These are phyloP conservation scores for Lycaon pictus DNA, from an alignment of 2,113 vertebrate genomes.

Conservation along the genomic window DNA sequence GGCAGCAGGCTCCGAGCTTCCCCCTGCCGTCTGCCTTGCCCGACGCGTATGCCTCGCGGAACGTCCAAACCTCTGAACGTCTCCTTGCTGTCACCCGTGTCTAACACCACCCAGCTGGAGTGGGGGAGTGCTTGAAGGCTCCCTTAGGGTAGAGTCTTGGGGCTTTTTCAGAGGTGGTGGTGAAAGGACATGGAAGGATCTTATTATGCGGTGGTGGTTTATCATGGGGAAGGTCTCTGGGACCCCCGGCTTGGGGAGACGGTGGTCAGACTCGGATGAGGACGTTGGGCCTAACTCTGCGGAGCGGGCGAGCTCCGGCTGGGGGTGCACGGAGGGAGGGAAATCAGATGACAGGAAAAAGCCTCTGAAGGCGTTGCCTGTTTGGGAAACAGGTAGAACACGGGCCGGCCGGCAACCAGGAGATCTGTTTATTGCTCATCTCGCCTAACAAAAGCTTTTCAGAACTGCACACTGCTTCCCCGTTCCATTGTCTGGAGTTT, in stretches of 20 bases:
- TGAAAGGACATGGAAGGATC: neutral
- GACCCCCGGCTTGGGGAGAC: neutral
- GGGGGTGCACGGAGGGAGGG: neutral
- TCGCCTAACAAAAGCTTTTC: conserved; percentile 76
- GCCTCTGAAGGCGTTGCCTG: conserved; percentile 57
- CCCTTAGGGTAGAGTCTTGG: conserved; percentile 7
- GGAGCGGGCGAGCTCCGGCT: neutral
- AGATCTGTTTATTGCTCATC: conserved; percentile 39
- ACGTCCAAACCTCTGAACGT: neutral
- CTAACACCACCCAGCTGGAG: neutral
- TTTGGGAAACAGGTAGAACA: conserved; percentile 69
- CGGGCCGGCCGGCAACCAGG: conserved; percentile 54
- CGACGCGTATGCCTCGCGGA: neutral
- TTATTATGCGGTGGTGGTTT: neutral
- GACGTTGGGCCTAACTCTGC: neutral
- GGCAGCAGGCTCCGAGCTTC: neutral
- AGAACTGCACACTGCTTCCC: conserved; percentile 75
- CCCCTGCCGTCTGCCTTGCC: neutral
- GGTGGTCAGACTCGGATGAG: neutral
- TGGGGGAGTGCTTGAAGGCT: neutral
- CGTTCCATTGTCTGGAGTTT: conserved; percentile 74
- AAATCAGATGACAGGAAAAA: neutral
- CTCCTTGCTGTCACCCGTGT: neutral
- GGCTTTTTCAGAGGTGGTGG: neutral
- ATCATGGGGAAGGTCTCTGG: neutral